phyloP scores from a whole-genome alignment of 2,888 invertebrate species.

The Agrochola litura region DNA sequence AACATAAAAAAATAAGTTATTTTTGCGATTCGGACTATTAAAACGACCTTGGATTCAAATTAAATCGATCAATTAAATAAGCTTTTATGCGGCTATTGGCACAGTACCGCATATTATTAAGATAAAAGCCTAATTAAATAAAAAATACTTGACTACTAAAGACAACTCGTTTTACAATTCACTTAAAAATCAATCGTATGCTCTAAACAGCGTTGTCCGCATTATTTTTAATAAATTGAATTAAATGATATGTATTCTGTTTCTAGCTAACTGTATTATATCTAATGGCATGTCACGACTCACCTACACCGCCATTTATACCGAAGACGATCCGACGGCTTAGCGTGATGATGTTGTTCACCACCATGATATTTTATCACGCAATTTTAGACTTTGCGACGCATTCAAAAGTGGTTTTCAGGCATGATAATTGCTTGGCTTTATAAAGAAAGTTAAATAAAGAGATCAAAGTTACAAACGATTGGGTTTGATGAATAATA shows the following conservation, averaged over 20 bases:
- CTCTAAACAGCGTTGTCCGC: conserved; percentile 42
- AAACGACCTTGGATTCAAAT: not conserved
- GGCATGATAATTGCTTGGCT: conserved; percentile 35
- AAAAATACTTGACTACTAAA: not conserved
- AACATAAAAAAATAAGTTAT: not conserved
- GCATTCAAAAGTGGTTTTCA: not conserved
- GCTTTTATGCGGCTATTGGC: not conserved
- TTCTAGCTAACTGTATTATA: conserved; percentile 61
- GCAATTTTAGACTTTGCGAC: conserved; percentile 49
- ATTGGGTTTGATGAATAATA: conserved; percentile 52
- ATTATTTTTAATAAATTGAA: conserved; percentile 66
- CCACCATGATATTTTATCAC: conserved; percentile 13
- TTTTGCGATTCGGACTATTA: not conserved
- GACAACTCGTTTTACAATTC: not conserved
- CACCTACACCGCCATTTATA: conserved; percentile 66
- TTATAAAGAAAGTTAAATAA: conserved; percentile 57
- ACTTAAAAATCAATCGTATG: conserved; percentile 24
- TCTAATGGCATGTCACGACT: conserved; percentile 66
- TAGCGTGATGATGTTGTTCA: conserved; percentile 47
- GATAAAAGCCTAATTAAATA: not conserved
- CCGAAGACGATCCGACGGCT: conserved; percentile 40
- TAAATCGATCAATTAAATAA: not conserved
- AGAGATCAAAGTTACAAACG: conserved; percentile 64
- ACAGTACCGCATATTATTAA: not conserved
- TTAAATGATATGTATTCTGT: conserved; percentile 63